These are phyloP conservation scores for Melitaea cinxia DNA, from an alignment of 1,140 invertebrate genomes.

Conservation along the genomic window DNA sequence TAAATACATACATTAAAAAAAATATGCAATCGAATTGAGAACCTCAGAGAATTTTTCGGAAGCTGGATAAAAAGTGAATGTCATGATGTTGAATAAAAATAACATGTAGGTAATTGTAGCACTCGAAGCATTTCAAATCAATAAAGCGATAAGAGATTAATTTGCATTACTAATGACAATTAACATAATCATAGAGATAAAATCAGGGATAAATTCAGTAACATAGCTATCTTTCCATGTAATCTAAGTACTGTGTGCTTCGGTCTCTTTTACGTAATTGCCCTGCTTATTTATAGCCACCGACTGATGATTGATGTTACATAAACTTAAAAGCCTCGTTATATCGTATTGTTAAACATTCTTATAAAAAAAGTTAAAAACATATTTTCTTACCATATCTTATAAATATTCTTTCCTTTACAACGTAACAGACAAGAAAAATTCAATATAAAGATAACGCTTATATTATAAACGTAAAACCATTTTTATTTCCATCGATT, in stretches of 20 bases:
- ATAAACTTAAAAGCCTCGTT: conserved; percentile 6
- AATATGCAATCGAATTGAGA: no score
- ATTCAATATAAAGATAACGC: not conserved
- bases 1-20: no score
- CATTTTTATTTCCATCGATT: not conserved
- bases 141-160: conserved; percentile 14
- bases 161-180: conserved; percentile 24
- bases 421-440: not conserved
- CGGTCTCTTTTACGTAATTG: conserved; percentile 21
- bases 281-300: conserved; percentile 8
- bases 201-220: conserved; percentile 15
- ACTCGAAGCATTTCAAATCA: not conserved
- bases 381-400: not conserved
- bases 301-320: conserved; percentile 14
- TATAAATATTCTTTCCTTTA: not conserved
- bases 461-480: not conserved
- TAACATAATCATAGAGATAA: conserved; percentile 28
- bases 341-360: not conserved
- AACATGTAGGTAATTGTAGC: conserved; percentile 16
- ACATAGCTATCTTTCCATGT: conserved; percentile 10
- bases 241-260: conserved; percentile 14
- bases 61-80: not conserved
- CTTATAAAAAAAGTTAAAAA: not conserved
- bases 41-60: no score
- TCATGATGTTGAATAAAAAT: not conserved